Evolutionary conservation across 2,113 vertebrate species (phyloP).

Genomic region (Apteryx owenii): DNA sequence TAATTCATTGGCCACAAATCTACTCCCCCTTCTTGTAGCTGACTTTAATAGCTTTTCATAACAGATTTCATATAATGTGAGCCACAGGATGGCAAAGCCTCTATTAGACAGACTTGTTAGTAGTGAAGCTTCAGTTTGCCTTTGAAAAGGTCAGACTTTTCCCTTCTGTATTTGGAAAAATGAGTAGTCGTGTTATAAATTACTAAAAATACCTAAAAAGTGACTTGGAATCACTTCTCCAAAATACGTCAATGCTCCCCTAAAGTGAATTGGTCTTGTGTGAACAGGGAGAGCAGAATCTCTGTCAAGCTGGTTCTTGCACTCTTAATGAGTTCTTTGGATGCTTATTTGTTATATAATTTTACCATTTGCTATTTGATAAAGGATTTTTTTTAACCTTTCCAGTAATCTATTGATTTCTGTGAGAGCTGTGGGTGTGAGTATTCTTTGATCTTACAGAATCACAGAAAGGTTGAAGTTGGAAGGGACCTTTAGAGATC

Average conservation of each 20-base stretch:
- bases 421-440: slow-evolving; percentile 9
- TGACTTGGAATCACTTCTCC: background rate
- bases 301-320: background rate
- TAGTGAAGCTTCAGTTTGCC: background rate
- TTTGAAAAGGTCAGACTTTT: slow-evolving; percentile 55
- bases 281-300: slow-evolving; percentile 7
- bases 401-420: slow-evolving; percentile 34
- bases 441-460: slow-evolving; percentile 6
- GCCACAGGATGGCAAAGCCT: background rate
- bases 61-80: background rate
- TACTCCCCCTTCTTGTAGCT: background rate
- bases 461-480: too few species aligned
- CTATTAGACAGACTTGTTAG: background rate
- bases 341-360: slow-evolving; percentile 30
- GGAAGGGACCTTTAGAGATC: too few species aligned
- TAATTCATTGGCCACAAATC: background rate
- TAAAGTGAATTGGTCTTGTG: background rate
- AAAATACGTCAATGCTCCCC: background rate
- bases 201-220: slow-evolving; percentile 12
- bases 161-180: slow-evolving; percentile 7
- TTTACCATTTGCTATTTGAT: slow-evolving; percentile 39
- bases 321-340: slow-evolving; percentile 13
- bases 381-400: background rate
- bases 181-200: background rate
- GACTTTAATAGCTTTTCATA: background rate